These are phyloP conservation scores for Phytoseiulus persimilis DNA, from an alignment of 2,888 invertebrate genomes.

Conservation along the genomic window DNA sequence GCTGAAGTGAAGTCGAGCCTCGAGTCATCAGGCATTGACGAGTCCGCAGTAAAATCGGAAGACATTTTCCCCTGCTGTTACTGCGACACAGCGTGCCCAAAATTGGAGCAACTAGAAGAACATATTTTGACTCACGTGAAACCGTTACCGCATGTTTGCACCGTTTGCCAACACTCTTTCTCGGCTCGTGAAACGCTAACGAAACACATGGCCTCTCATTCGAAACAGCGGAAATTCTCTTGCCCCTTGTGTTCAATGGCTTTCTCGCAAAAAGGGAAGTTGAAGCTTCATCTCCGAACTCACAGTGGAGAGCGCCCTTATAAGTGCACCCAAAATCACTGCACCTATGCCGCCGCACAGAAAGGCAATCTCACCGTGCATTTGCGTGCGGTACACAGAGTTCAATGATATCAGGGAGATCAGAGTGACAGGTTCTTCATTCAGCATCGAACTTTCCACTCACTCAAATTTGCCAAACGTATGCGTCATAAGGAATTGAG, in stretches of 20 bases:
- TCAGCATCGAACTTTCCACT: no score
- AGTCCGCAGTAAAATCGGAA: not conserved
- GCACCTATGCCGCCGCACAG: not conserved
- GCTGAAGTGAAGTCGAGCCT: not conserved
- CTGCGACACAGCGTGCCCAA: not conserved
- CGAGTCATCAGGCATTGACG: not conserved
- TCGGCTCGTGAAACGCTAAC: not conserved
- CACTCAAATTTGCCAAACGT: no score
- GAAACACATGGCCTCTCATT: not conserved
- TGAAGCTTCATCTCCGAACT: constrained; percentile 9
- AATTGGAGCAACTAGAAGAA: not conserved
- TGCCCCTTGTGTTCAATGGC: constrained; percentile 14
- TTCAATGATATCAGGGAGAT: not conserved
- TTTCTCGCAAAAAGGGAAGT: not conserved
- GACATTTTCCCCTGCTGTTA: not conserved
- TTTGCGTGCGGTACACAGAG: not conserved
- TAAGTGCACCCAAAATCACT: not conserved
- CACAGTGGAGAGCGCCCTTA: constrained; percentile 23
- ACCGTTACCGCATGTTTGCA: not conserved
- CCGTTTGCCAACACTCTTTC: not conserved
- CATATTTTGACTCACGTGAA: not conserved
- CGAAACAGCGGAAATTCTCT: not conserved
- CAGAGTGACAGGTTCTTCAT: no score
- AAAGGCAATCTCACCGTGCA: not conserved
- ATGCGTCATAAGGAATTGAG: no score